phyloP scores from a whole-genome alignment of 2,113 vertebrate species.

The Narcine bancroftii region DNA sequence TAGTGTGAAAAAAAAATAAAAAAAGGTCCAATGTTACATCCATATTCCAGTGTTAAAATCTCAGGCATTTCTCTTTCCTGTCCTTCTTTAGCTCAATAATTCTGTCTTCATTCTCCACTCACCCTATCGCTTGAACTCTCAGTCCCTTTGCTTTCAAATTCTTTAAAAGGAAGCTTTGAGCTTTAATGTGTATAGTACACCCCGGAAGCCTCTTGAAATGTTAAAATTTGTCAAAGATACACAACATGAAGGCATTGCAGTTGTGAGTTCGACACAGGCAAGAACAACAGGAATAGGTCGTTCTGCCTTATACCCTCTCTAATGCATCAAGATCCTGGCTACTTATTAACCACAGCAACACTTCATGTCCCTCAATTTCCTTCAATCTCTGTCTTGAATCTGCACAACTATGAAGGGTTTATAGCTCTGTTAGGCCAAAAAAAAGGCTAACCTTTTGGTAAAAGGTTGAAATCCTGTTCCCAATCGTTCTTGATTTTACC shows the following conservation, averaged over 20 bases:
- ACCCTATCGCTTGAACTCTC: not conserved
- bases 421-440: too few relatives aligned
- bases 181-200: not conserved
- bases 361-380: too few relatives aligned
- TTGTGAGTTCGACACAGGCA: not conserved
- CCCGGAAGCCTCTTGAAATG: not conserved
- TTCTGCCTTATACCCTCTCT: too few relatives aligned
- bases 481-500: too few relatives aligned
- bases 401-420: too few relatives aligned
- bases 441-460: too few relatives aligned
- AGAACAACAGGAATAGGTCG: too few relatives aligned
- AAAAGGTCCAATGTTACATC: not conserved
- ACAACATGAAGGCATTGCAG: not conserved
- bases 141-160: not conserved
- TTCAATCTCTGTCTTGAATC: too few relatives aligned
- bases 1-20: too few relatives aligned
- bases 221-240: not conserved
- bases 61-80: not conserved
- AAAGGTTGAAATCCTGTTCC: too few relatives aligned
- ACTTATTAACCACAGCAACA: too few relatives aligned
- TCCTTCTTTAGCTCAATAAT: not conserved
- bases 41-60: not conserved
- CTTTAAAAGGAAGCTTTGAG: not conserved
- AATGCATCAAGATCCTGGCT: too few relatives aligned
- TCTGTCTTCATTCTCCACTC: not conserved